Percentiles rank a stretch among this genome's conserved stretches.
Evolutionary conservation across 2,797 vertebrate genomes (phyloP).

Genomic region (Coluber constrictor): DNA sequence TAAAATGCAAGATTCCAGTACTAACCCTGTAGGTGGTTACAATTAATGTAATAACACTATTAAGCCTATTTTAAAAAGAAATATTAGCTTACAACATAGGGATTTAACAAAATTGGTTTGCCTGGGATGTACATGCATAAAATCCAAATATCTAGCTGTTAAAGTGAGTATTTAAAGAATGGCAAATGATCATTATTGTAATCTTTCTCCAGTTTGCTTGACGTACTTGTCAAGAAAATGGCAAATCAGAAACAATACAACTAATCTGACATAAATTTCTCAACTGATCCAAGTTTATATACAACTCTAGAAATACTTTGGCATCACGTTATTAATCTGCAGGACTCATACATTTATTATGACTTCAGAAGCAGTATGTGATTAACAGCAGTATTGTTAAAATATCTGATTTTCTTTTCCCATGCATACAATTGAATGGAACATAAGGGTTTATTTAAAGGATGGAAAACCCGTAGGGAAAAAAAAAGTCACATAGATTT

Average conservation of each 20-base stretch:
- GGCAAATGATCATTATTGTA: conserved; percentile 31
- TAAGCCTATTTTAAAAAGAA: conserved; percentile 32
- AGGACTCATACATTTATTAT: conserved; percentile 31
- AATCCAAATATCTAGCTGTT: conserved; percentile 24
- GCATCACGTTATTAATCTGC: conserved; percentile 33
- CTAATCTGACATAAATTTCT: conserved; percentile 27
- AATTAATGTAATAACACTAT: conserved; percentile 31
- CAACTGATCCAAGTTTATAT: conserved; percentile 17
- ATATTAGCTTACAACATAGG: conserved; percentile 41
- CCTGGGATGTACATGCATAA: conserved; percentile 31
- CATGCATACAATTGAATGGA: neutral
- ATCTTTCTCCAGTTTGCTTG: conserved; percentile 45
- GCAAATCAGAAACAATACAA: conserved; percentile 39
- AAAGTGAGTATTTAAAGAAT: conserved; percentile 37
- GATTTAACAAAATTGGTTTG: conserved; percentile 48
- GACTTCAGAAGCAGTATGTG: conserved; percentile 15
- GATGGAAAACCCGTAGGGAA: neutral
- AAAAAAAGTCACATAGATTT: neutral
- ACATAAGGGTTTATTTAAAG: neutral
- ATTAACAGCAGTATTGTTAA: conserved; percentile 25
- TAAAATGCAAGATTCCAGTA: conserved; percentile 39
- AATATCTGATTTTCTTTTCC: neutral
- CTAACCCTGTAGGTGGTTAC: conserved; percentile 19
- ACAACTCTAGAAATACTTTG: conserved; percentile 32
- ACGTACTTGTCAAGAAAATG: conserved; percentile 42